Evolutionary conservation across 2,888 invertebrate genomes (phyloP).

Genomic region (Drosophila paramelanica): DNA sequence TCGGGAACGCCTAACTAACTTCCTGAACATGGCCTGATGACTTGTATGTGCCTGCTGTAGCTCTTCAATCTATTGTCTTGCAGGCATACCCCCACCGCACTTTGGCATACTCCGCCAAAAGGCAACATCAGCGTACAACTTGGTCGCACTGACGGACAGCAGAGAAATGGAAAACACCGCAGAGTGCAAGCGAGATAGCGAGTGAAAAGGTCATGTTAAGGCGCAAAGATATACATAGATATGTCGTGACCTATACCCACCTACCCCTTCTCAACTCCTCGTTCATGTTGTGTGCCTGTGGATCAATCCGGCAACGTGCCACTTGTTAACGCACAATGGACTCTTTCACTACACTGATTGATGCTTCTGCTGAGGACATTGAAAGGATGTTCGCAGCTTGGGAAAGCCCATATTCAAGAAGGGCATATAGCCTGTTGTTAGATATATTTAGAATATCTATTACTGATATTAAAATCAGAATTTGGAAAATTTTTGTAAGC

Average conservation of each 20-base stretch:
- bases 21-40: slow-evolving; percentile 76
- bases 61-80: slow-evolving; percentile 72
- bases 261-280: background rate
- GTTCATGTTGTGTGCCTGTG: slow-evolving; percentile 41
- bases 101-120: slow-evolving; percentile 68
- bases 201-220: slow-evolving; percentile 20
- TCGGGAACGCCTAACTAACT: slow-evolving; percentile 71
- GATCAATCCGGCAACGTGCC: slow-evolving; percentile 71
- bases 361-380: slow-evolving; percentile 45
- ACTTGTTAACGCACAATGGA: slow-evolving; percentile 76
- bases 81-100: slow-evolving; percentile 9
- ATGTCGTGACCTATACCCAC: slow-evolving; percentile 37
- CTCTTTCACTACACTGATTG: slow-evolving; percentile 65
- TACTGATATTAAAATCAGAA: background rate
- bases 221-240: slow-evolving; percentile 56
- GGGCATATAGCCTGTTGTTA: background rate
- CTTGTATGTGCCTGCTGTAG: slow-evolving; percentile 63
- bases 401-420: background rate
- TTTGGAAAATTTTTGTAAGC: too few relatives aligned
- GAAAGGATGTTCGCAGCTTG: slow-evolving; percentile 25
- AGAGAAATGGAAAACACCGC: background rate
- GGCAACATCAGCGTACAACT: slow-evolving; percentile 54
- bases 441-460: background rate
- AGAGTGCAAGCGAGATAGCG: background rate
- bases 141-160: slow-evolving; percentile 18